Evolutionary conservation across 1,140 invertebrate genomes (phyloP).

Genomic region (Trichonephila inaurata): DNA sequence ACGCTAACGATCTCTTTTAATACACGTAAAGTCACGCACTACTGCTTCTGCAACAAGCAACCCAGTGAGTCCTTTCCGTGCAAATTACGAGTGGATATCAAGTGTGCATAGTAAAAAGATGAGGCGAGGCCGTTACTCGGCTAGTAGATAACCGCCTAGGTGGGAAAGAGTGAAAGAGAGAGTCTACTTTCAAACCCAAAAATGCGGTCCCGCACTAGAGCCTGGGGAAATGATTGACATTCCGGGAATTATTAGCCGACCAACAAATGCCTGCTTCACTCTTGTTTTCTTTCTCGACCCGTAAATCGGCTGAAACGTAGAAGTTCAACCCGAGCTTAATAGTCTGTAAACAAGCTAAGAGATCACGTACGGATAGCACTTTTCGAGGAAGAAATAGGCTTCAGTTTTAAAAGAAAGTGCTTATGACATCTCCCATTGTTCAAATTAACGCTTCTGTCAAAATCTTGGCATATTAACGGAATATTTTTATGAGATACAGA

Average conservation of each 20-base stretch:
- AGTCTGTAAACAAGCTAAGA: too few species aligned
- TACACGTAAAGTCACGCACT: neutral
- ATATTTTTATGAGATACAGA: too few species aligned
- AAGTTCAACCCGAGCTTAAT: neutral
- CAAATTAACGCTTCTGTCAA: too few species aligned
- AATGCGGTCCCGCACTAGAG: conserved; percentile 66
- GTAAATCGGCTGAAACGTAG: neutral
- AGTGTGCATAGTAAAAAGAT: neutral
- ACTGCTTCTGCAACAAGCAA: neutral
- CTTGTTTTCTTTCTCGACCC: neutral
- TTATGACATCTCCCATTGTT: too few species aligned
- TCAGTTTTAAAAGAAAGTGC: too few species aligned
- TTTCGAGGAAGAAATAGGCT: too few species aligned
- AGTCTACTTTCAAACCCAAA: conserved; percentile 52
- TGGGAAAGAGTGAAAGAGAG: conserved; percentile 39
- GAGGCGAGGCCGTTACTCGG: conserved; percentile 59
- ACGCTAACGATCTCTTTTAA: neutral
- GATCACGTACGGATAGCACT: too few species aligned
- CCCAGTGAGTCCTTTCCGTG: neutral
- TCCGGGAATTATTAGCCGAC: conserved; percentile 67
- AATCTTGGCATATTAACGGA: too few species aligned
- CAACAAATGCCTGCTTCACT: conserved; percentile 61
- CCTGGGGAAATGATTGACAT: conserved; percentile 70
- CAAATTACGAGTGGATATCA: neutral
- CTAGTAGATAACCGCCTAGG: conserved; percentile 61